These are phyloP conservation scores for Hippoglossus hippoglossus DNA, from an alignment of 2,797 vertebrate species.

Conservation along the genomic window DNA sequence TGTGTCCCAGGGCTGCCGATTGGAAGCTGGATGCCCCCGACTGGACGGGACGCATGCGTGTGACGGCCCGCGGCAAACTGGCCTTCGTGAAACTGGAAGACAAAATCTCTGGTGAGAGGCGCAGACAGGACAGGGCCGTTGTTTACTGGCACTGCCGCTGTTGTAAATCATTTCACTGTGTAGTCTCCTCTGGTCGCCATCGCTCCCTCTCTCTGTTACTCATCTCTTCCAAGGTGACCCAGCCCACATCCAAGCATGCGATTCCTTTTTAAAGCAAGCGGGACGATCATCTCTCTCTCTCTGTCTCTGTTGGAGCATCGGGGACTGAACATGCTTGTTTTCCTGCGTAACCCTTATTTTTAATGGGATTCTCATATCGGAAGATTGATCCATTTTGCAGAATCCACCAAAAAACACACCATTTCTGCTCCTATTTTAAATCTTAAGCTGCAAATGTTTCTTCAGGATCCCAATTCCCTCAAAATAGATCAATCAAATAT, in stretches of 20 bases:
- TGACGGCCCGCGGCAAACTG: slow-evolving; percentile 93
- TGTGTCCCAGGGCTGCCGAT: slow-evolving; percentile 90
- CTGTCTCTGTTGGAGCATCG: slow-evolving; percentile 8
- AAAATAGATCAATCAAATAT: no score
- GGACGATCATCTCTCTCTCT: slow-evolving; percentile 13
- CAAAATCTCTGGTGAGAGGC: slow-evolving; percentile 91
- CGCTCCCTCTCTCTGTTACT: slow-evolving; percentile 52
- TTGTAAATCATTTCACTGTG: slow-evolving; percentile 68
- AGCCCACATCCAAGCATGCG: slow-evolving; percentile 37
- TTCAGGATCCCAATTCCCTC: neutral
- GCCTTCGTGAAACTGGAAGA: slow-evolving; percentile 95
- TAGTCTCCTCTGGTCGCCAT: slow-evolving; percentile 45
- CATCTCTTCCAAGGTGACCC: slow-evolving; percentile 75
- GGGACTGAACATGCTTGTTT: neutral
- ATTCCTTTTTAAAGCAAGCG: slow-evolving; percentile 44
- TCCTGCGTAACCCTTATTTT: neutral
- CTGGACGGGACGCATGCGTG: slow-evolving; percentile 94
- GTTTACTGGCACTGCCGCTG: slow-evolving; percentile 54
- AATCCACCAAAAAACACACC: neutral
- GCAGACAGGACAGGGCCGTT: slow-evolving; percentile 53
- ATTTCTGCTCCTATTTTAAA: neutral
- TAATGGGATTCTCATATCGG: neutral
- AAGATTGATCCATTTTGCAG: neutral
- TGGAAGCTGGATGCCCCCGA: slow-evolving; percentile 97
- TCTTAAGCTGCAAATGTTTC: neutral